Evolutionary conservation across 2,797 vertebrate genomes (phyloP).

Genomic region (Argyrosomus regius): DNA sequence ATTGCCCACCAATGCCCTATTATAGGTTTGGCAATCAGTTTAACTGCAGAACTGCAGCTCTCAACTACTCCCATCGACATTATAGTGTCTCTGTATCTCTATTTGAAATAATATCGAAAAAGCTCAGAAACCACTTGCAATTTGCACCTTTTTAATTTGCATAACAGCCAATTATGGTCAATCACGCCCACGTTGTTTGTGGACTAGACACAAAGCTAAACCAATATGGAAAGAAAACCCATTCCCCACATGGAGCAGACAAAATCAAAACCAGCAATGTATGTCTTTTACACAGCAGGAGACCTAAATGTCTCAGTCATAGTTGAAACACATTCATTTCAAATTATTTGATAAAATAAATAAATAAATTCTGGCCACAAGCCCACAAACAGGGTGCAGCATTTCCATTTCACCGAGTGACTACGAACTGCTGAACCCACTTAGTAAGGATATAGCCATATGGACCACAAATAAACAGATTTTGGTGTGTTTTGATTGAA

Average conservation of each 20-base stretch:
- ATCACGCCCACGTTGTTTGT: conserved; percentile 33
- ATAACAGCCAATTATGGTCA: conserved; percentile 55
- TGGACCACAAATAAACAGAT: too few relatives aligned
- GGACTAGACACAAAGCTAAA: conserved; percentile 39
- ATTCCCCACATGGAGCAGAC: conserved; percentile 22
- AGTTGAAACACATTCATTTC: conserved; percentile 20
- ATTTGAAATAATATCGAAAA: conserved; percentile 38
- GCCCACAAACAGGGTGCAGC: too few relatives aligned
- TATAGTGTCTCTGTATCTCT: conserved; percentile 22
- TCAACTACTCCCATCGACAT: conserved; percentile 32
- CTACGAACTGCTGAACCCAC: too few relatives aligned
- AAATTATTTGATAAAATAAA: too few relatives aligned
- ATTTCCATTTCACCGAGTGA: too few relatives aligned
- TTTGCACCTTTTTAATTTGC: conserved; percentile 44
- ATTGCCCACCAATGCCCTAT: conserved; percentile 35
- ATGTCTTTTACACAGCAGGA: conserved; percentile 31
- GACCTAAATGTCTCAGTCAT: conserved; percentile 27
- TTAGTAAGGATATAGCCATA: too few relatives aligned
- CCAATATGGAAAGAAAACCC: conserved; percentile 3
- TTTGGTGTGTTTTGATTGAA: too few relatives aligned
- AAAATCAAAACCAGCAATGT: conserved; percentile 31
- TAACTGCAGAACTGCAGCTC: conserved; percentile 40
- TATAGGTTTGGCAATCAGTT: conserved; percentile 42
- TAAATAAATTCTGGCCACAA: too few relatives aligned
- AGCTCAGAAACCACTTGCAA: conserved; percentile 10